Conservation (phyloP, 2,888 invertebrate genomes). For the Sinhomidia bicolor region DNA sequence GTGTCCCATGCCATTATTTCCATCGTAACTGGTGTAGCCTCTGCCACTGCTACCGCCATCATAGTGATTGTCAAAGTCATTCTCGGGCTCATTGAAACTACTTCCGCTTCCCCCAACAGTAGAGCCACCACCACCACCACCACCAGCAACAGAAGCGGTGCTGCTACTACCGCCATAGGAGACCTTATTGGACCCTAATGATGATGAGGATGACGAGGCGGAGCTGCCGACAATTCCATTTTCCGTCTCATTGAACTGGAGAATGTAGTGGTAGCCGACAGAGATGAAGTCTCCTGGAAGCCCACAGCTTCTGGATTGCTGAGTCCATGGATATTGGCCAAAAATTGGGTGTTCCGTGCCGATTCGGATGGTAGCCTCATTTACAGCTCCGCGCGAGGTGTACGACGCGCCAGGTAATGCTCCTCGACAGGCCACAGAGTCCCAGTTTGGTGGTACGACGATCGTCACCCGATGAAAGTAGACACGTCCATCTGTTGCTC, state of each 20-base stretch:
- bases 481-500: slow-evolving; percentile 85
- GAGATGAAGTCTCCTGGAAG: slow-evolving; percentile 85
- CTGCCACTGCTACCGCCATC: slow-evolving; percentile 41
- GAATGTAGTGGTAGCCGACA: slow-evolving; percentile 81
- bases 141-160: too few species aligned
- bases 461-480: slow-evolving; percentile 85
- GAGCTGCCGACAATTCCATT: slow-evolving; percentile 73
- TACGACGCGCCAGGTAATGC: slow-evolving; percentile 81
- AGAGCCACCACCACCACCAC: too few species aligned
- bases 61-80: slow-evolving; percentile 70
- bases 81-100: slow-evolving; percentile 70
- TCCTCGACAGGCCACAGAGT: slow-evolving; percentile 77
- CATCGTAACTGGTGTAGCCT: slow-evolving; percentile 53
- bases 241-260: slow-evolving; percentile 80
- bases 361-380: slow-evolving; percentile 83
- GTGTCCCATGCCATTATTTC: slow-evolving; percentile 67
- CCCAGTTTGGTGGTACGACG: slow-evolving; percentile 85
- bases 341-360: slow-evolving; percentile 84
- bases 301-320: slow-evolving; percentile 85
- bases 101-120: slow-evolving; percentile 56
- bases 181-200: slow-evolving; percentile 50
- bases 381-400: slow-evolving; percentile 83
- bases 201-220: slow-evolving; percentile 60
- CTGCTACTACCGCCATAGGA: slow-evolving; percentile 12
- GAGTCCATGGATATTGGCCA: slow-evolving; percentile 84